A percentile compares a stretch with the other conserved stretches of the same genome.
phyloP scores from a whole-genome alignment of 1,140 invertebrate genomes.

The Papilio polyxenes region DNA sequence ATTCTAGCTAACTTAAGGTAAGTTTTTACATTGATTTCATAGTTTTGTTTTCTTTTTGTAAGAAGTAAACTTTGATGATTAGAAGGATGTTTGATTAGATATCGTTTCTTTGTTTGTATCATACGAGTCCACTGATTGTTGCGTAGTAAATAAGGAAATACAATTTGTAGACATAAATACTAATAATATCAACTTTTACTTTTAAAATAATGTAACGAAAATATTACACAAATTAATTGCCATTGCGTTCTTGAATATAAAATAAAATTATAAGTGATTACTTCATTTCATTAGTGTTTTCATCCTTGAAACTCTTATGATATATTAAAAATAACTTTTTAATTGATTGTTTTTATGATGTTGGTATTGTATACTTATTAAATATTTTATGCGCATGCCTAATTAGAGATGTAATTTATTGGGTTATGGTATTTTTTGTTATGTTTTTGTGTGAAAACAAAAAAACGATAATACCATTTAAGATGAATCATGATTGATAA shows the following conservation, averaged over 20 bases:
- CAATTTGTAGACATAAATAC: neutral
- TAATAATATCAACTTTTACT: neutral
- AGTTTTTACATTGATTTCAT: neutral
- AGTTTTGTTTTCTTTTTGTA: slow-evolving; percentile 6
- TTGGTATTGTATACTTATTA: no score
- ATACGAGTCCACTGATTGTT: neutral
- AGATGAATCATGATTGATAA: no score
- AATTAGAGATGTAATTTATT: no score
- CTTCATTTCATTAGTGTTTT: no score
- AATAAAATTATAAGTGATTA: no score
- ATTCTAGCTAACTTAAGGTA: neutral
- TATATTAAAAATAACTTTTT: no score
- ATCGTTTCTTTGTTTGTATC: slow-evolving; percentile 29
- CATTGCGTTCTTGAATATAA: neutral
- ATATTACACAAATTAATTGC: neutral
- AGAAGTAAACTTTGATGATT: neutral
- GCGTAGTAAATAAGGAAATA: slow-evolving; percentile 16
- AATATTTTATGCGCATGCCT: no score
- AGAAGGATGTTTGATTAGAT: neutral
- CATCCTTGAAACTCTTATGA: no score
- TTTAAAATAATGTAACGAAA: neutral
- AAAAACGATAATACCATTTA: no score
- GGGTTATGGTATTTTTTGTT: no score
- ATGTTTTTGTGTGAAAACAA: no score
- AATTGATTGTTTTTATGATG: no score